Base-by-base conservation (phyloP, 2,113 vertebrate species). In the Steatornis caripensis region DNA sequence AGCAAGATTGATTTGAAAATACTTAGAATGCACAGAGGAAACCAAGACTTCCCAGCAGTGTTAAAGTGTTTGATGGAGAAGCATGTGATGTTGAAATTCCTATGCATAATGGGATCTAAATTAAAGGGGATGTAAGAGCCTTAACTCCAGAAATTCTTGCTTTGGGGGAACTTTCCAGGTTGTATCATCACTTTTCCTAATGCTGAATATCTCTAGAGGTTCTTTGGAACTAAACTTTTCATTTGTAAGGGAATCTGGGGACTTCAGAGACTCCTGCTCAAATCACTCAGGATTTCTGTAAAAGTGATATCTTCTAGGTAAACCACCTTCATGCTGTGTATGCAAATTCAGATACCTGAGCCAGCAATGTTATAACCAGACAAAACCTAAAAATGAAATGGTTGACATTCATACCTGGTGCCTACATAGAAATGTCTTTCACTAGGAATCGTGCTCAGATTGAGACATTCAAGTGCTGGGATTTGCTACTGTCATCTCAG, bases 1-100 rank as follows among this genome's bases (percentile, higher is more conserved):
- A 69, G 43, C 66, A 87, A 74, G 66, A 84, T 37, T 53, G 48
- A 54, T 69, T 85, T 94, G 71, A 95, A 95, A 96, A 93, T 91
- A 69, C 81, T 87, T 90, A 51, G 46, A 75, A 70, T 19, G 9
- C 1, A 1, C 12, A 17, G 51, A 84, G 36, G 57, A 77, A 94
- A 91, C 19, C 71, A 80, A 66, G 76, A 60, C 79, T 88, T 88
- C 69, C 41, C 53, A 57, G 46, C 15, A 68, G 10, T 48, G 26
- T 78, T 62, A 57, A 95, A 78, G 37, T 7, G 3, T 36, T 19
- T 77, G 65, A 95, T 54, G 41, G 41, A 94, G 76, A 90, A 78
- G 12, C 75, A 80, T 71, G 79, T 41, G 72, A 57, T 65, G 7
- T 32, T 68, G 39, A 82, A 94, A 86, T 94, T 93, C 60, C 60